Percentiles rank a stretch among this genome's conserved stretches.
These are phyloP conservation scores for Chamaea fasciata DNA, from an alignment of 2,113 vertebrate genomes.

Conservation along the genomic window DNA sequence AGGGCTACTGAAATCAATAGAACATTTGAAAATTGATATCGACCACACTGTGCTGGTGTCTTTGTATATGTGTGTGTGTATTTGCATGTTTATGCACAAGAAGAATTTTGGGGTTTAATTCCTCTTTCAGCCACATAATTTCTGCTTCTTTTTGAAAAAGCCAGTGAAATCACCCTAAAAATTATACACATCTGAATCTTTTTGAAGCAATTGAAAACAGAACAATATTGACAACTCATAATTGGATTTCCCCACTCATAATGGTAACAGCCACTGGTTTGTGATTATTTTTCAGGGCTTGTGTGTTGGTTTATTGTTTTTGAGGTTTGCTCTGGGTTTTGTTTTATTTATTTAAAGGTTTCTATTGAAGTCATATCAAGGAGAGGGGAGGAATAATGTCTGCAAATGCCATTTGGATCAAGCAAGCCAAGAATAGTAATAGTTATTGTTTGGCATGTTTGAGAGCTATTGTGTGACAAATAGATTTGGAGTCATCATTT, in stretches of 20 bases:
- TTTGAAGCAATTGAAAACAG: slow-evolving; percentile 33
- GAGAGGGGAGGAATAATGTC: slow-evolving; percentile 25
- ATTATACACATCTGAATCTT: slow-evolving; percentile 37
- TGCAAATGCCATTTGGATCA: slow-evolving; percentile 47
- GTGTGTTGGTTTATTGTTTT: slow-evolving; percentile 36
- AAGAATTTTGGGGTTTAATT: neutral
- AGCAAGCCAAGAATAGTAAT: slow-evolving; percentile 53
- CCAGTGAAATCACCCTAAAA: slow-evolving; percentile 46
- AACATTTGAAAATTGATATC: slow-evolving; percentile 75
- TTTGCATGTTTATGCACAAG: neutral
- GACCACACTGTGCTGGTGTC: slow-evolving; percentile 38
- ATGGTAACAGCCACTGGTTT: slow-evolving; percentile 4
- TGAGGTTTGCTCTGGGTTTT: neutral
- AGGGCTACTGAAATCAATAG: slow-evolving; percentile 71
- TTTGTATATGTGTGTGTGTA: neutral
- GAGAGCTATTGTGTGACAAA: slow-evolving; percentile 63
- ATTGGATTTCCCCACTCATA: slow-evolving; percentile 58
- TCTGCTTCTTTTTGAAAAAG: slow-evolving; percentile 32
- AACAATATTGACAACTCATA: slow-evolving; percentile 61
- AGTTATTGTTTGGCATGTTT: slow-evolving; percentile 50
- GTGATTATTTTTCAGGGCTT: slow-evolving; percentile 44
- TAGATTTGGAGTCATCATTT: slow-evolving; percentile 68
- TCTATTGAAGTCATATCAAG: slow-evolving; percentile 31
- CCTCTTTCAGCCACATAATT: slow-evolving; percentile 2
- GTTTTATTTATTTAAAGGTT: slow-evolving; percentile 58